Evolutionary conservation across 2,888 invertebrate genomes (phyloP).

Genomic region (Dolomedes plantarius): DNA sequence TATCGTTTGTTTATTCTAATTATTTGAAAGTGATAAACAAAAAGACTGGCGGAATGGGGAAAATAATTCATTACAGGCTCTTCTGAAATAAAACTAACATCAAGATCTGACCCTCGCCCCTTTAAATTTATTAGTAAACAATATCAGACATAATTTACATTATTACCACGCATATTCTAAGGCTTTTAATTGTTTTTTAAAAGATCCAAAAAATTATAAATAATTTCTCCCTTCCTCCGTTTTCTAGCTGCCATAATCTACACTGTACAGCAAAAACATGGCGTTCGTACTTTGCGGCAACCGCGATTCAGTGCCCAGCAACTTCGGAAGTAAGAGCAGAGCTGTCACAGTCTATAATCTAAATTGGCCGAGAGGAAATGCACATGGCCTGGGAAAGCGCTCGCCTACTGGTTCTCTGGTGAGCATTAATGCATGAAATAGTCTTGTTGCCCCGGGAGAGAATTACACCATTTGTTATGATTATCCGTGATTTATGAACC

Average conservation of each 20-base stretch:
- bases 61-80: too few relatives aligned
- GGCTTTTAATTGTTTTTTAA: too few relatives aligned
- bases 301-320: neutral
- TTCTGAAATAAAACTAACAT: too few relatives aligned
- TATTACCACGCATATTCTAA: too few relatives aligned
- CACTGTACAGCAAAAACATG: neutral
- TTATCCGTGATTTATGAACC: conserved; percentile 4
- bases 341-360: neutral
- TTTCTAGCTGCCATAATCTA: neutral
- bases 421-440: neutral
- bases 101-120: too few relatives aligned
- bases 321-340: conserved; percentile 3
- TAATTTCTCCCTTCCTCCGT: neutral
- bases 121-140: too few relatives aligned
- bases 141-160: too few relatives aligned
- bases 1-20: too few relatives aligned
- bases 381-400: neutral
- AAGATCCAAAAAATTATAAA: neutral
- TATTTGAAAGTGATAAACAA: too few relatives aligned
- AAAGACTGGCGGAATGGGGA: too few relatives aligned
- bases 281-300: neutral
- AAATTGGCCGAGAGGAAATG: conserved; percentile 11
- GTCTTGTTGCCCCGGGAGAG: conserved; percentile 11
- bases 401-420: neutral
- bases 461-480: conserved; percentile 18